Evolutionary conservation across 1,140 invertebrate species (phyloP), one percentile per base, ranked within the genome.

Genomic region (Oreohelix idahoensis): DNA sequence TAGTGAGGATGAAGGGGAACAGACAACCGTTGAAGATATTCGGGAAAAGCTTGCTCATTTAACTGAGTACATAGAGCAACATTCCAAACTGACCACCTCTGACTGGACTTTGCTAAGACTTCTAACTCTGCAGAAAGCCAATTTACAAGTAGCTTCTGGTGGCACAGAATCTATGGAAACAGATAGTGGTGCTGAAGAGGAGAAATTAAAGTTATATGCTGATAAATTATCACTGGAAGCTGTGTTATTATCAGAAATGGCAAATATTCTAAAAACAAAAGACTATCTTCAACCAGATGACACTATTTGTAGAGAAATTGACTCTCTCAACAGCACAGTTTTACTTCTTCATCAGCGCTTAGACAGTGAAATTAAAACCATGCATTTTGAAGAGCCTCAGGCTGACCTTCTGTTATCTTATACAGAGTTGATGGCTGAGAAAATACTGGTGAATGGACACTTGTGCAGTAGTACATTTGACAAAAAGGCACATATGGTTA

Each of bases 181-280:
- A 11, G 80, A 79, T n/a, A 38, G 53, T 23, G 45, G 2, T 26
- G 49, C 42, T 26, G 70, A 85, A n/a, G 83, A 87, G 49, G 88
- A 88, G n/a, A 88, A 89, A 36, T 82, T 91, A n/a, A 86, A 88
- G 76, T 29, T 87, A 0, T 91, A 89, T 88, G 88, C 89, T 42
- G 90, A 92, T 79, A 86, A 86, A 63, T 83, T 92, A 0, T 88
- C 91, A 29, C 84, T 91, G 77, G 90, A 92, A 79, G 88, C 90
- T 63, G 87, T 90, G 51, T 86, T 91, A 76, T 81, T 91, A 23
- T 88, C 88, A 38, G 89, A 92, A 83, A 89, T 91, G 88, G 86
- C 89, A 26, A 86, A 89, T 66, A 78, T 92, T 42, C 81, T 90
- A n/a, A 87, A 90, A 53, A 53, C 45, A 32, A 84, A 73, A 80